Conservation (phyloP, 2,888 invertebrate genomes). For the Apoda limacodes region DNA sequence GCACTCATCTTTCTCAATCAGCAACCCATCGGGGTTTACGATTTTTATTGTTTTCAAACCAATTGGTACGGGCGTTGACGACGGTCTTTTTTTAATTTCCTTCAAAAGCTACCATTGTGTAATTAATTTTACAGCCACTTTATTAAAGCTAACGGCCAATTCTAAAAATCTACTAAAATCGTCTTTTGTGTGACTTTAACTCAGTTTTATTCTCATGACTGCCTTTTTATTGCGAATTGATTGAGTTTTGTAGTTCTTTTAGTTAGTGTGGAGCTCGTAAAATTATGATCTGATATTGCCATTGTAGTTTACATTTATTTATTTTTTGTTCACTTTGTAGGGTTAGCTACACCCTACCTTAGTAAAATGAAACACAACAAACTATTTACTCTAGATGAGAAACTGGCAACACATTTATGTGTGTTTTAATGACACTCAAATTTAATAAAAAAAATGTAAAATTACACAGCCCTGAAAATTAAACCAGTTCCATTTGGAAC, state of each 20-base stretch:
- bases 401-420: too few species aligned
- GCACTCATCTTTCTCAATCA: constrained; percentile 65
- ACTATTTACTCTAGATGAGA: too few species aligned
- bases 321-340: too few species aligned
- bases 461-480: too few species aligned
- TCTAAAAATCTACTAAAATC: constrained; percentile 39
- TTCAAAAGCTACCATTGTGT: constrained; percentile 33
- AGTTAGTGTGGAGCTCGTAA: neutral
- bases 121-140: constrained; percentile 62
- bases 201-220: constrained; percentile 28
- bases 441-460: too few species aligned
- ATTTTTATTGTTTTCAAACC: constrained; percentile 62
- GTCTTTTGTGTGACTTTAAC: constrained; percentile 26
- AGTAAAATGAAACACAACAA: too few species aligned
- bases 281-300: too few species aligned
- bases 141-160: constrained; percentile 47
- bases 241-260: constrained; percentile 34
- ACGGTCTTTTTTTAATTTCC: constrained; percentile 27
- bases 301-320: too few species aligned
- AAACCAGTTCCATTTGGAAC: too few species aligned
- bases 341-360: too few species aligned
- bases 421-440: too few species aligned
- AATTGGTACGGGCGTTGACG: constrained; percentile 39
- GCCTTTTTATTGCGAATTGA: constrained; percentile 49
- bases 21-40: constrained; percentile 36